Percentiles rank a stretch among this genome's conserved stretches.
phyloP scores from a whole-genome alignment of 2,113 vertebrate genomes.

The Tenrec ecaudatus region DNA sequence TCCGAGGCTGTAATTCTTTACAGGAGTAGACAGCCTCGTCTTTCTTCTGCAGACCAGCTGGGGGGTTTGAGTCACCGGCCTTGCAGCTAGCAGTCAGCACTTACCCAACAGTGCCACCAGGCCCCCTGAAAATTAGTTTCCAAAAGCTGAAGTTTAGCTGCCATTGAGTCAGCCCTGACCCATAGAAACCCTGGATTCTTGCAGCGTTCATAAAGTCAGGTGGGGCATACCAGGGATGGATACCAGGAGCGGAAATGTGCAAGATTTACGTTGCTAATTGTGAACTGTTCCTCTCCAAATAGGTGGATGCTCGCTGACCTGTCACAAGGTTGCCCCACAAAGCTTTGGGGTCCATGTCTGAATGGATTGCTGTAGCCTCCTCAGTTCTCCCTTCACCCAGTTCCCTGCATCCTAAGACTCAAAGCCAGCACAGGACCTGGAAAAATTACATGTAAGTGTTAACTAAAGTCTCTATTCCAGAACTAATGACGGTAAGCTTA shows the following conservation, averaged over 20 bases:
- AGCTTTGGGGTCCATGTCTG: slow-evolving; percentile 86
- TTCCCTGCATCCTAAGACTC: slow-evolving; percentile 87
- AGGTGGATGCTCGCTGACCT: slow-evolving; percentile 83
- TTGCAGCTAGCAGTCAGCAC: too few species aligned
- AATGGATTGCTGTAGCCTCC: slow-evolving; percentile 87
- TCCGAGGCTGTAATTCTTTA: too few species aligned
- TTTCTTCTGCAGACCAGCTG: too few species aligned
- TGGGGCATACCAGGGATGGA: neutral
- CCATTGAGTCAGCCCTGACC: too few species aligned
- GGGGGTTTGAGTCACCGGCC: too few species aligned
- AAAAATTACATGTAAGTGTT: slow-evolving; percentile 90
- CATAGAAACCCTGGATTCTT: too few species aligned
- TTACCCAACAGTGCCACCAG: too few species aligned
- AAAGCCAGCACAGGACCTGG: slow-evolving; percentile 88
- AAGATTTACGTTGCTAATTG: slow-evolving; percentile 46
- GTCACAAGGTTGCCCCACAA: slow-evolving; percentile 72
- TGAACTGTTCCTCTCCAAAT: slow-evolving; percentile 66
- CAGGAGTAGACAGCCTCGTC: too few species aligned
- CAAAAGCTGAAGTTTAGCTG: too few species aligned
- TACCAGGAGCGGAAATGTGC: neutral
- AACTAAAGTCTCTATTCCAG: slow-evolving; percentile 72
- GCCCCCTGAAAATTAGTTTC: too few species aligned
- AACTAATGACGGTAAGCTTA: neutral
- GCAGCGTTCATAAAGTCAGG: neutral
- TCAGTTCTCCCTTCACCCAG: slow-evolving; percentile 84